Percentiles rank a stretch among this genome's conserved stretches.
phyloP scores from a whole-genome alignment of 2,113 vertebrate genomes.

The Loxodonta africana region DNA sequence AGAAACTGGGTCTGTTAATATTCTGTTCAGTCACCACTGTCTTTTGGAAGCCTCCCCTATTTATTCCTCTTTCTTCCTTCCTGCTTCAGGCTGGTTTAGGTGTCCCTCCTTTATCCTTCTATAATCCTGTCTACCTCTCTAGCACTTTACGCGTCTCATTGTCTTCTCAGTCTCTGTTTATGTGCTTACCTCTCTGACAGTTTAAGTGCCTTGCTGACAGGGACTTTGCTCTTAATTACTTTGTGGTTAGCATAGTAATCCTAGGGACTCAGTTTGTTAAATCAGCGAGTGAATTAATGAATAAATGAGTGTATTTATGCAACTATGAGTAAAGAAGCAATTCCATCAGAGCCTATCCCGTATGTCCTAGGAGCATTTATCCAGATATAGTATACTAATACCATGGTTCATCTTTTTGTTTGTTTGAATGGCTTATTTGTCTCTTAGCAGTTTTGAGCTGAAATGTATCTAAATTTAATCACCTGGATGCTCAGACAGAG shows the following conservation, averaged over 20 bases:
- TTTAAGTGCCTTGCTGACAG: background rate
- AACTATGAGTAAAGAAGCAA: background rate
- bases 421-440: slow-evolving; percentile 11
- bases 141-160: background rate
- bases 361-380: background rate
- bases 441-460: background rate
- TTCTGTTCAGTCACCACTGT: background rate
- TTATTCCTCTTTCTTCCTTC: background rate
- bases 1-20: slow-evolving; percentile 14
- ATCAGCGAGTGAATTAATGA: background rate
- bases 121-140: background rate
- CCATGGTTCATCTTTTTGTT: background rate
- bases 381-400: background rate
- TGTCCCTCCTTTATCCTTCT: background rate
- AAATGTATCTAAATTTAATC: slow-evolving; percentile 7
- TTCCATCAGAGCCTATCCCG: background rate
- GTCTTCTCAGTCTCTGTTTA: background rate
- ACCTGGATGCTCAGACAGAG: background rate
- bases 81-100: background rate
- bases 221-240: background rate
- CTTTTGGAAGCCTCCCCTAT: background rate
- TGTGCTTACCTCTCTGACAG: background rate
- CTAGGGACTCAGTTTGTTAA: background rate
- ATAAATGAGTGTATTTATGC: background rate
- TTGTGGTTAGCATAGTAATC: background rate